Evolutionary conservation across 92 coral and sea anemone genomes (phyloP).

Genomic region (Heliopora coerulea): DNA sequence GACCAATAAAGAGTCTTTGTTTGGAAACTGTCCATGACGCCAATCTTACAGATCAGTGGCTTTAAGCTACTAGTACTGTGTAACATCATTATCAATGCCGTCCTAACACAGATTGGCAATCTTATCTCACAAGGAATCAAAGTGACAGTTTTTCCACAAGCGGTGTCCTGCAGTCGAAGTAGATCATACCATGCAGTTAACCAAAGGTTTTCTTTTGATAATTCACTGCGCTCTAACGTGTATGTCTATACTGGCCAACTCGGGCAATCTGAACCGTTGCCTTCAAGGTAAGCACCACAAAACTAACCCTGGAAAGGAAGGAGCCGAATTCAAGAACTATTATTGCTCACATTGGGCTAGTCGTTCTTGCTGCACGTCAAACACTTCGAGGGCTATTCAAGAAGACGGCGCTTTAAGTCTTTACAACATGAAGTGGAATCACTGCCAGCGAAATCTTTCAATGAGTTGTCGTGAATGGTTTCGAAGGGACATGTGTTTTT

Average conservation of each 20-base stretch:
- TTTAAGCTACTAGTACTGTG: no score
- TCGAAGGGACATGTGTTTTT: constrained; percentile 82
- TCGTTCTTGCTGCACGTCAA: constrained; percentile 80
- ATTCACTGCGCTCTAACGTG: not conserved
- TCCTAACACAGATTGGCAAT: no score
- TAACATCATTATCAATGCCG: no score
- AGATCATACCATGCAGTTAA: not conserved
- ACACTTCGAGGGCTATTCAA: constrained; percentile 65
- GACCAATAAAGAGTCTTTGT: no score
- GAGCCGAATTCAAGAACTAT: constrained; percentile 37
- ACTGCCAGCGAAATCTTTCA: constrained; percentile 68
- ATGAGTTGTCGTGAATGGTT: constrained; percentile 71
- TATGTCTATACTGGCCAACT: not conserved
- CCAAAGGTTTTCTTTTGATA: not conserved
- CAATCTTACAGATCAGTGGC: no score
- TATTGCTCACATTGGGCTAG: constrained; percentile 80
- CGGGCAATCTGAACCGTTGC: constrained; percentile 66
- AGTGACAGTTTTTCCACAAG: no score
- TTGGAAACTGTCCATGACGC: no score
- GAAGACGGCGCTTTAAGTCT: constrained; percentile 72
- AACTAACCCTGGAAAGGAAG: constrained; percentile 76
- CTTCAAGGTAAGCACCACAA: constrained; percentile 80
- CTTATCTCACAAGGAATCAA: no score
- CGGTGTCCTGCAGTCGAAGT: no score
- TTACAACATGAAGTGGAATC: constrained; percentile 89